These are phyloP conservation scores for Allygus modestus DNA, from an alignment of 2,888 invertebrate species.

Conservation along the genomic window DNA sequence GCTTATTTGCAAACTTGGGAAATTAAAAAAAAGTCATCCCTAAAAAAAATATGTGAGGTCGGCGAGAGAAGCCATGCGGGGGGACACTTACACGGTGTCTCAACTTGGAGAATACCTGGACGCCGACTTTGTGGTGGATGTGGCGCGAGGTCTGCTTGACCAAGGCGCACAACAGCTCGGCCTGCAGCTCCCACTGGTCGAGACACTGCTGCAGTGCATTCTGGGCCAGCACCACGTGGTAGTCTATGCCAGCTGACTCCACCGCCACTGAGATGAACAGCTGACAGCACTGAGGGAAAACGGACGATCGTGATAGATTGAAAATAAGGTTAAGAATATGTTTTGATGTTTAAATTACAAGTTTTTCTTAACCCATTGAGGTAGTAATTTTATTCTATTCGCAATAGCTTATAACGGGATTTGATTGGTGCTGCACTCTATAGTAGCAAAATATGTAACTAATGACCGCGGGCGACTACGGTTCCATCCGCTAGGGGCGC, in stretches of 20 bases:
- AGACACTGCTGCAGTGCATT: conserved; percentile 96
- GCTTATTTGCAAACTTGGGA: no score
- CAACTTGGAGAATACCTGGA: conserved; percentile 86
- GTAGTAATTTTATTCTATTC: no score
- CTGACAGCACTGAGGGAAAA: conserved; percentile 87
- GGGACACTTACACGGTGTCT: conserved; percentile 74
- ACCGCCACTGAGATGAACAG: conserved; percentile 97
- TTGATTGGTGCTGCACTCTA: no score
- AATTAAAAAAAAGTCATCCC: background rate
- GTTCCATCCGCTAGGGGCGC: no score
- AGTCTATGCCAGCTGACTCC: conserved; percentile 97
- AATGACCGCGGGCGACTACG: no score
- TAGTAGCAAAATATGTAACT: no score
- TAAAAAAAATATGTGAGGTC: background rate
- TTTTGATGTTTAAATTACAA: no score
- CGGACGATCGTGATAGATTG: no score
- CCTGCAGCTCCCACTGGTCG: conserved; percentile 92
- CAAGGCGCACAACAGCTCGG: conserved; percentile 94
- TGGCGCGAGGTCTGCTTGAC: conserved; percentile 95
- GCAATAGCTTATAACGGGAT: no score
- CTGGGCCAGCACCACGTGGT: conserved; percentile 98
- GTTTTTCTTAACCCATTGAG: no score
- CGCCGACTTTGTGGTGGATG: conserved; percentile 86
- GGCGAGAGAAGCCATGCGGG: conserved; percentile 68
- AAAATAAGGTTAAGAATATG: background rate